A percentile compares a stretch with the other conserved stretches of the same genome.
Evolutionary conservation across 2,888 invertebrate species (phyloP).

Genomic region (Dione juno): DNA sequence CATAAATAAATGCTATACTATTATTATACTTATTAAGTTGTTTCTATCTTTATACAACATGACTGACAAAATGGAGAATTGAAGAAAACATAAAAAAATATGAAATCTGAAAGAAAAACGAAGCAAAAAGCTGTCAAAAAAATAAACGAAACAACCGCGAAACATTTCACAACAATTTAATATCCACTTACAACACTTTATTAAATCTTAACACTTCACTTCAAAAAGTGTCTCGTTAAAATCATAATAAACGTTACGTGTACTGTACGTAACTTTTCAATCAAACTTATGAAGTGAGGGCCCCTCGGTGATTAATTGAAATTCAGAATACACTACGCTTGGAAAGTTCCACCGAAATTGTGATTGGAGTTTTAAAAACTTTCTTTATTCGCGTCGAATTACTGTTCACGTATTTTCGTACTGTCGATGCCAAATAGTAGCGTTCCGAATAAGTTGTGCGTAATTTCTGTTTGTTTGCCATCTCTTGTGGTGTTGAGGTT

Average conservation of each 20-base stretch:
- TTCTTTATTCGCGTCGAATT: conserved; percentile 35
- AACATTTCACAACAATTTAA: not conserved
- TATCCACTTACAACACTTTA: not conserved
- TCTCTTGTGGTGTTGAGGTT: not conserved
- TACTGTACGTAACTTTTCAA: conserved; percentile 31
- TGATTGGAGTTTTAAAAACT: conserved; percentile 38
- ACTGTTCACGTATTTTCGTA: conserved; percentile 27
- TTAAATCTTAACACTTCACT: conserved; percentile 5
- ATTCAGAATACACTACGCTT: conserved; percentile 40
- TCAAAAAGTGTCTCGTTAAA: conserved; percentile 10
- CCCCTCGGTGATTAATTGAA: conserved; percentile 42
- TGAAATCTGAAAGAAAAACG: too few relatives aligned
- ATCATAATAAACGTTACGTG: conserved; percentile 18
- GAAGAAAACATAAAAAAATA: too few relatives aligned
- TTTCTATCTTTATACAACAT: too few relatives aligned
- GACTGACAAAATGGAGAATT: too few relatives aligned
- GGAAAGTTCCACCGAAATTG: conserved; percentile 34
- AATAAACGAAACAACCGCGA: not conserved
- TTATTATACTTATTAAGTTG: too few relatives aligned
- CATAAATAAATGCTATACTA: too few relatives aligned
- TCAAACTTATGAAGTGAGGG: conserved; percentile 41
- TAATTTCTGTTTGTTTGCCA: conserved; percentile 18
- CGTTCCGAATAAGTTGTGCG: conserved; percentile 16
- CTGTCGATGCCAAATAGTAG: conserved; percentile 5
- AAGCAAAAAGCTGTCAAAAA: not conserved